A percentile compares a stretch with the other conserved stretches of the same genome.
These are phyloP conservation scores for Turnix velox DNA, from an alignment of 2,113 vertebrate species.

Conservation along the genomic window DNA sequence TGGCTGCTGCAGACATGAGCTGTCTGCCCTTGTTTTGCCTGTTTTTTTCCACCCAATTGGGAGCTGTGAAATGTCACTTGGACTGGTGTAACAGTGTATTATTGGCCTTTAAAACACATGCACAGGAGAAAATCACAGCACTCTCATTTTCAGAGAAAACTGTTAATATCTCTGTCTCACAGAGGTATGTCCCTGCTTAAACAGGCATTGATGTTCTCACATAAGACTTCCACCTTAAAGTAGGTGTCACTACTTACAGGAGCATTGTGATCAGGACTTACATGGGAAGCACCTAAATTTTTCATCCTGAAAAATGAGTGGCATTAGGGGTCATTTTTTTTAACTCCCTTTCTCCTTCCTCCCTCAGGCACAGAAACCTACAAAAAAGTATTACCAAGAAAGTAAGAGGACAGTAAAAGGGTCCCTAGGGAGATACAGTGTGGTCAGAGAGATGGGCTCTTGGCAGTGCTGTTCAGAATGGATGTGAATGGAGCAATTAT, in stretches of 20 bases:
- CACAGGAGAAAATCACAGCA: background rate
- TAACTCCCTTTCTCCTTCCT: background rate
- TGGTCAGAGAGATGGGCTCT: background rate
- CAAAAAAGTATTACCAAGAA: background rate
- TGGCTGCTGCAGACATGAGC: background rate
- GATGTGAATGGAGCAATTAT: background rate
- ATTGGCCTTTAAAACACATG: background rate
- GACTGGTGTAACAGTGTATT: background rate
- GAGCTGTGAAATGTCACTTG: background rate
- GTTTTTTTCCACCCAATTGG: background rate
- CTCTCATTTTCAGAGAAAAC: background rate
- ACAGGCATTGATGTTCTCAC: background rate
- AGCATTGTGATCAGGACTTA: background rate
- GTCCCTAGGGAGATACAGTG: background rate
- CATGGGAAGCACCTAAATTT: background rate
- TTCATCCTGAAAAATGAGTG: background rate
- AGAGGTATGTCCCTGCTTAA: background rate
- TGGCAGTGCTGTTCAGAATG: background rate
- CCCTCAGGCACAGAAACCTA: background rate
- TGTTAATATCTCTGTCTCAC: background rate
- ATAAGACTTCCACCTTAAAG: background rate
- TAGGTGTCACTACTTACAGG: background rate
- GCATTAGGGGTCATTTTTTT: background rate
- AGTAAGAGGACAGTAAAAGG: background rate
- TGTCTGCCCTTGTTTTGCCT: background rate